Evolutionary conservation across 2,888 invertebrate species (phyloP), one percentile per base, ranked within the genome.

Genomic region (Mechanitis messenoides): DNA sequence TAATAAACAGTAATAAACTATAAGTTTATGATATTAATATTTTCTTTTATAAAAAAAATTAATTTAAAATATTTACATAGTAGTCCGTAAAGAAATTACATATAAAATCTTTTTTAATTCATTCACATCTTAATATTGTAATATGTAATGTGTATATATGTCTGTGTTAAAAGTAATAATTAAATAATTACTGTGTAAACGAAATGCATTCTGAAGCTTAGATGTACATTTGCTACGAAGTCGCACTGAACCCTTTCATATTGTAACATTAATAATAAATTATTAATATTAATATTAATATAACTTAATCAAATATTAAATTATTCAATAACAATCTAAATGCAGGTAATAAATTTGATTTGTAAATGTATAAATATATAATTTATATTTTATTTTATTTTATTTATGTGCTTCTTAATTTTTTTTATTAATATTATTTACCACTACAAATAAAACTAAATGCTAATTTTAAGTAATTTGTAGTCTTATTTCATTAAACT

Each of bases 21-120:
- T 81, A 84, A 80, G 83, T 83, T 81, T 84, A 81, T 77, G 77
- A 74, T 79, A 79, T 72, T 74, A 74, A 9, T 42, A 1, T 42
- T 42, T 42, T 42, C 42, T 42, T 42, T 9, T 3, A 42, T 20
- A 42, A 42, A 9, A 42, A 42, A 42, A 3, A 9, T 42, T 11
- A 11, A 9, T 9, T 42, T 9, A 42, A 42, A 42, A 9, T 9
- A 9, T 35, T 6, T 35, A 3, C 4, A 6, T 35, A 35, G 35
- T 35, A 35, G 9, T 42, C 9, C 42, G 42, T 42, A 42, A 42
- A 9, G 11, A 9, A 9, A 42, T 42, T 42, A 42, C 11, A 42
- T 9, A 42, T 42, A 42, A 42, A 42, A 31, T 31, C 7, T 50
- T 50, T 50, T 50, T 47, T 20, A 47, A 9, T 31, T 7, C 28